Conservation (phyloP, 2,113 vertebrate genomes). For the Trochalopteron elliotii region DNA sequence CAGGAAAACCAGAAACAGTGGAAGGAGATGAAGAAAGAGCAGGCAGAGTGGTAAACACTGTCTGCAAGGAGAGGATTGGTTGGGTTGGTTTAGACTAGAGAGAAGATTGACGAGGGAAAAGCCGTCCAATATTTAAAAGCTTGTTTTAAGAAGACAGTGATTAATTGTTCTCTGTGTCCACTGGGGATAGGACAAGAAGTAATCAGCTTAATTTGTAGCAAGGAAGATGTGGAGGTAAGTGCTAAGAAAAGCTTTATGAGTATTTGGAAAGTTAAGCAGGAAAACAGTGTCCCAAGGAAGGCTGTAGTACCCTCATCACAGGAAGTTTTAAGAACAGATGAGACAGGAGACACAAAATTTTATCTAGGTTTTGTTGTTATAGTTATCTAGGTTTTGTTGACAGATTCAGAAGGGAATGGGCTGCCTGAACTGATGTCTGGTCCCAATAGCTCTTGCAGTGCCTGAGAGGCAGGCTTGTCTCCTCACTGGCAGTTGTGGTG, state of each 20-base stretch:
- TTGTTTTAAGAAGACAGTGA: conserved; percentile 53
- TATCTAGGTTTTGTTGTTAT: not conserved
- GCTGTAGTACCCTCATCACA: not conserved
- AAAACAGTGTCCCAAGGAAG: conserved; percentile 3
- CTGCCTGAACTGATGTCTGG: not conserved
- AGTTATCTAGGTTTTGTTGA: too few species aligned
- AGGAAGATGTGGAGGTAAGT: conserved; percentile 31
- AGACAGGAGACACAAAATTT: not conserved
- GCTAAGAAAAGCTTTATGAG: conserved; percentile 9
- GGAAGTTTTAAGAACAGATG: not conserved
- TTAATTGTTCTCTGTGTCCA: conserved; percentile 41
- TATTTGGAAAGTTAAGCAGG: conserved; percentile 5
- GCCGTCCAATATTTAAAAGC: conserved; percentile 22
- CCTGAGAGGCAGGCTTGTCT: not conserved
- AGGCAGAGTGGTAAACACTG: fast-evolving
- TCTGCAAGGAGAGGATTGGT: not conserved
- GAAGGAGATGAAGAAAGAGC: not conserved
- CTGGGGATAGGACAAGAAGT: conserved; percentile 13
- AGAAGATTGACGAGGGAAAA: not conserved
- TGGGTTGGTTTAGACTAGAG: not conserved
- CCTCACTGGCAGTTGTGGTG: not conserved
- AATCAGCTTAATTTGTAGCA: conserved; percentile 50
- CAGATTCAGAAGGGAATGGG: not conserved
- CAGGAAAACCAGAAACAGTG: not conserved
- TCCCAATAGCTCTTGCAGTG: not conserved